Evolutionary conservation across 1,140 invertebrate species (phyloP), one percentile per base, ranked within the genome.

Genomic region (Ostrea denselamellosa): DNA sequence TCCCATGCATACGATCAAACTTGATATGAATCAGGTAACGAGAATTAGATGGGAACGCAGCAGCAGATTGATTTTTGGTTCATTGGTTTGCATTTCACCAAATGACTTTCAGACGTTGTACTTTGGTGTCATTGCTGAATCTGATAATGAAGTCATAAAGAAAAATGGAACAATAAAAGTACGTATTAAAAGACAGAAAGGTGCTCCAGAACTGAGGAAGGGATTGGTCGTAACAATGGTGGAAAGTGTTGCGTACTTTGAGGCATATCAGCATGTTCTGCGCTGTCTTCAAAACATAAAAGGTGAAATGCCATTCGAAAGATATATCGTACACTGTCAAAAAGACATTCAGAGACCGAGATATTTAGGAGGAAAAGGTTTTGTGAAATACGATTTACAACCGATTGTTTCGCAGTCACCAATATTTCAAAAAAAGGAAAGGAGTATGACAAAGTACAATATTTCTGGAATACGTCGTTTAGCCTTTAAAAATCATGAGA

Each of bases 41-140:
- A 82, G 86, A 62, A 85, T 93, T 22, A 85, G 91, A 1, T 94
- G 94, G 94, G 89, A 92, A 85, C 87, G 28, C 10, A 95, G 95
- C 1, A 96, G 96, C 91, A 94, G 96, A 71, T 96, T 97, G 54
- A 95, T 97, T 91, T 96, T 94, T 93, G 97, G 97, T 2, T 96
- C 97, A 0, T 93, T 98, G 22, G 90, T 98, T 0, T 96, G 96
- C 88, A 96, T 98, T 22, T 96, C 96, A 0, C 94, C 92, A 10
- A 96, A 97, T 91, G 95, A 96, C 85, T 97, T 97, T 92, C 93
- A 95, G 51, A 96, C 95, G 62, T 94, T 97, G 52, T 94, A 97
- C 71, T 96, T 97, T 88, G 97, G 96, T 25, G 96, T 96, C 1
- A 96, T 97, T 65, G 91, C 95, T 2, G 95, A 96, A 34, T 94